These are phyloP conservation scores for Lutraria lutraria DNA, from an alignment of 2,888 invertebrate genomes.

Conservation along the genomic window DNA sequence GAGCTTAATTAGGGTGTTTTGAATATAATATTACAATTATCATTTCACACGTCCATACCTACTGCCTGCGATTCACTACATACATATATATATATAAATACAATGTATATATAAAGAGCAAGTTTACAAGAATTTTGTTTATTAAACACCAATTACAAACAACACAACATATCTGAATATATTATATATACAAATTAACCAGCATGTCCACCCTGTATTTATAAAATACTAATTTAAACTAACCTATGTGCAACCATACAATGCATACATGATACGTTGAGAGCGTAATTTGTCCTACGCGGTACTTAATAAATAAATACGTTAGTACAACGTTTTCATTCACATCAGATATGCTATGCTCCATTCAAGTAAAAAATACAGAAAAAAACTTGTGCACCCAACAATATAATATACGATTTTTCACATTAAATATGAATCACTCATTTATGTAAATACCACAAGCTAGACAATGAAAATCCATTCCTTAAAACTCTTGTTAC, in stretches of 20 bases:
- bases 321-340: too few species aligned
- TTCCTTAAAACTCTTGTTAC: neutral
- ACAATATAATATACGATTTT: neutral
- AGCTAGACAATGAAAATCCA: neutral
- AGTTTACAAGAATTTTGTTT: too few species aligned
- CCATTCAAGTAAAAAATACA: neutral
- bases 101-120: too few species aligned
- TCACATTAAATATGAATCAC: neutral
- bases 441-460: neutral
- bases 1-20: too few species aligned
- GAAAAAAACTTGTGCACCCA: neutral
- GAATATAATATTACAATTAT: too few species aligned
- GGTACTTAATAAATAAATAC: neutral
- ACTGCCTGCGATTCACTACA: too few species aligned
- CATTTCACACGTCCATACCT: too few species aligned
- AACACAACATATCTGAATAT: neutral
- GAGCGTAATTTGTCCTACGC: neutral
- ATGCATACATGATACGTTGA: neutral
- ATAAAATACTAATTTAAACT: neutral
- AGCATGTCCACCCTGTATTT: neutral
- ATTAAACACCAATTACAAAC: too few species aligned
- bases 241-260: neutral
- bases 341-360: neutral
- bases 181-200: neutral
- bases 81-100: too few species aligned